phyloP scores from a whole-genome alignment of 2,888 invertebrate genomes.

The Pheosia tremula region DNA sequence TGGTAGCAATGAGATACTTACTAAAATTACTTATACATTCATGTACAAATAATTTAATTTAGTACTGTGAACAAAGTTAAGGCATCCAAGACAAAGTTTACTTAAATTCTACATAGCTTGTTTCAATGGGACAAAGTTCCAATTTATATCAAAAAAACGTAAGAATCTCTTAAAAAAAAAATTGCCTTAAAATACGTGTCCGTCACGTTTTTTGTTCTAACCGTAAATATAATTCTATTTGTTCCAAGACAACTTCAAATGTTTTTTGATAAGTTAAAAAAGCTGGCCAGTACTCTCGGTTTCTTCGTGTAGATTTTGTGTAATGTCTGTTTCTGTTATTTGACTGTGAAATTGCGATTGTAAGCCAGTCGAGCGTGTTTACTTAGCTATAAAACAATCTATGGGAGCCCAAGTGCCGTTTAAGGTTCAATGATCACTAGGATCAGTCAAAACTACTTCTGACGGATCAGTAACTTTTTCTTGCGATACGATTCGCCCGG shows the following conservation, averaged over 20 bases:
- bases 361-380: slow-evolving; percentile 52
- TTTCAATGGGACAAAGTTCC: neutral
- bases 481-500: slow-evolving; percentile 49
- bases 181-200: slow-evolving; percentile 15
- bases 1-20: no score
- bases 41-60: no score
- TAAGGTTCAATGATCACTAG: slow-evolving; percentile 66
- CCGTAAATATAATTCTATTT: slow-evolving; percentile 35
- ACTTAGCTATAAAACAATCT: slow-evolving; percentile 50
- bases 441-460: slow-evolving; percentile 49
- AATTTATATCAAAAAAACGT: neutral
- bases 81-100: no score
- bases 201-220: slow-evolving; percentile 21
- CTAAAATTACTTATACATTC: no score
- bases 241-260: slow-evolving; percentile 29
- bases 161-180: neutral
- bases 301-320: slow-evolving; percentile 40
- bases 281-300: slow-evolving; percentile 37
- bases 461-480: slow-evolving; percentile 59
- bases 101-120: no score
- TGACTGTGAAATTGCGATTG: slow-evolving; percentile 61
- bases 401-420: slow-evolving; percentile 49
- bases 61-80: no score
- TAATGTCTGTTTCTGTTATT: slow-evolving; percentile 51
- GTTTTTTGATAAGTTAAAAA: slow-evolving; percentile 32